Evolutionary conservation across 92 coral and sea anemone genomes (phyloP), one percentile per base, ranked within the genome.

Genomic region (Epizoanthus ramosus): DNA sequence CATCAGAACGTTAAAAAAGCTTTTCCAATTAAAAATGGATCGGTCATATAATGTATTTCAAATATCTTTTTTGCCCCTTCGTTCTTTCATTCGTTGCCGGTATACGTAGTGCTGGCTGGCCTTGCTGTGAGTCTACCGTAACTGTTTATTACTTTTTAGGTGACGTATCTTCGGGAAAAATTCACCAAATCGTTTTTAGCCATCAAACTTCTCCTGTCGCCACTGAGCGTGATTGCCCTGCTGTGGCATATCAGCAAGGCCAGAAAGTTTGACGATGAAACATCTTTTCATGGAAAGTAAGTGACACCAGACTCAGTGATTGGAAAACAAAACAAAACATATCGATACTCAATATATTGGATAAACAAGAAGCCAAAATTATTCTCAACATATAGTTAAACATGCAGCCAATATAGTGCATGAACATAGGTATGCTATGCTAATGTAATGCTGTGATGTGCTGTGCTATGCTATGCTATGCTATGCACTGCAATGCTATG

Each of bases 211-310:
- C 57, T 77, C 52, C 63, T 77, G 71, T 77, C 63, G 3, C 82
- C 82, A 2, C 43, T 77, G 58, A 77, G 82, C 35, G 45, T 77
- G 59, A 16, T 77, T n/a, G 82, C 58, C 0, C 31, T 77, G 70
- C 33, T 77, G 15, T 77, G 71, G 82, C 82, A 77, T 57, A 77
- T 77, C 82, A 77, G 23, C 25, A 22, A 37, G 16, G 65, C 63
- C 52, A 80, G 67, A 52, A 67, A 35, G 53, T 69, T 80, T 52
- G 74, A 69, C 15, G 85, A 80, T 8, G 85, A 80, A 52, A 80
- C 85, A 19, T 21, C 47, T 39, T 80, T 67, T 50, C 43, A 50
- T 37, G 85, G 28, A 23, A 66, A 80, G 75, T 69, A 53, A 66
- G 85, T 80, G 25, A 3, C n/a, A 13, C 6, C 1, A 54, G 31